These are phyloP conservation scores for Malurus elegans DNA, from an alignment of 2,113 vertebrate species.

Conservation along the genomic window DNA sequence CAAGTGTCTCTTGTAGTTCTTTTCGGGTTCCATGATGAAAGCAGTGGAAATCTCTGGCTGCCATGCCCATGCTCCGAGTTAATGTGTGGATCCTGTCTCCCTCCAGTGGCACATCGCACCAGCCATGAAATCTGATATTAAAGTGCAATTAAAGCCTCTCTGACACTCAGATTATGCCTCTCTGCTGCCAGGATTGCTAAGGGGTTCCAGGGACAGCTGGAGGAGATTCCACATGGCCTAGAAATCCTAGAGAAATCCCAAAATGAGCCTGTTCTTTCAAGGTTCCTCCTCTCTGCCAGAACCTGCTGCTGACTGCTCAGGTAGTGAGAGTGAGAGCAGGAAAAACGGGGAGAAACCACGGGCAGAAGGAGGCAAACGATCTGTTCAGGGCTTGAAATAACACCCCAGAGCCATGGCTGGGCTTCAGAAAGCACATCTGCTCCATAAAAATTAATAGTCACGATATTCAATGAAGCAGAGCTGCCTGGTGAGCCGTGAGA, in stretches of 20 bases:
- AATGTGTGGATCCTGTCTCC: constrained; percentile 55
- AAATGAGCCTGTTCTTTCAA: background rate
- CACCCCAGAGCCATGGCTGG: background rate
- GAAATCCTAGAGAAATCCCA: background rate
- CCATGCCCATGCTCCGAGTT: background rate
- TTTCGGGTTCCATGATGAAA: background rate
- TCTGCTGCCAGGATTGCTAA: background rate
- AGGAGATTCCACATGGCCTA: background rate
- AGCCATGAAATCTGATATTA: background rate
- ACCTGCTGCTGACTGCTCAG: background rate
- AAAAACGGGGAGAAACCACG: background rate
- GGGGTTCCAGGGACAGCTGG: background rate
- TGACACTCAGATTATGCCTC: background rate
- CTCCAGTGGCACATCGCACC: constrained; percentile 28
- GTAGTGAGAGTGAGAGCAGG: background rate
- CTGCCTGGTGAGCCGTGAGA: background rate
- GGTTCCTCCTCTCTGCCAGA: background rate
- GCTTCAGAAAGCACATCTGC: background rate
- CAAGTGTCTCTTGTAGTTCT: background rate
- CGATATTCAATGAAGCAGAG: background rate
- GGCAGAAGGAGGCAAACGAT: background rate
- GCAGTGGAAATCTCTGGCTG: background rate
- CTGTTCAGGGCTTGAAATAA: background rate
- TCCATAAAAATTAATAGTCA: background rate
- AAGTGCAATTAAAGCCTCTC: background rate